phyloP scores from a whole-genome alignment of 2,797 vertebrate species.

The Setipinna tenuifilis region DNA sequence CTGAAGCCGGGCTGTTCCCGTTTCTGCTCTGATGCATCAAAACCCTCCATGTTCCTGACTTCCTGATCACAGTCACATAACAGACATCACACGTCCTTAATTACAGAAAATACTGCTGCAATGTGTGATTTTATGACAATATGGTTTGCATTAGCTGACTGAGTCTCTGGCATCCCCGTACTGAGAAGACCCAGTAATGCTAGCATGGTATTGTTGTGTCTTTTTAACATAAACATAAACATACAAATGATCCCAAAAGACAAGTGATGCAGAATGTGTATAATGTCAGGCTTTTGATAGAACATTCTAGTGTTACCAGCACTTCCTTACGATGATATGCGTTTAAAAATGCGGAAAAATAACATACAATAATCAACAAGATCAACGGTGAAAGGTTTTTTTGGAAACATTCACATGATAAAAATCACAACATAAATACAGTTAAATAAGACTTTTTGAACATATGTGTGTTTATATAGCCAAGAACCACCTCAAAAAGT shows the following conservation, averaged over 20 bases:
- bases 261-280: background rate
- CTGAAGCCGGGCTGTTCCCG: too few species aligned
- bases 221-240: background rate
- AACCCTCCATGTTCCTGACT: too few species aligned
- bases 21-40: too few species aligned
- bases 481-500: background rate
- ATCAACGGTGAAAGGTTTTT: background rate
- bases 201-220: too few species aligned
- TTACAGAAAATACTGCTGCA: background rate
- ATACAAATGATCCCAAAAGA: background rate
- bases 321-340: background rate
- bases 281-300: background rate
- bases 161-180: too few species aligned
- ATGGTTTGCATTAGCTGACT: background rate
- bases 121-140: background rate
- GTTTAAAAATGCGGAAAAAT: background rate
- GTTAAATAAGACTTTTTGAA: conserved; percentile 9
- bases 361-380: background rate
- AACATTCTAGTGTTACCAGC: background rate
- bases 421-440: conserved; percentile 12
- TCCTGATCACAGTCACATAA: background rate
- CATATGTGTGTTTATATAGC: conserved; percentile 11
- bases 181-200: too few species aligned
- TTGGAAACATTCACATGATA: background rate
- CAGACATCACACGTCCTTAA: background rate